Evolutionary conservation across 2,888 invertebrate species (phyloP), one percentile per base, ranked within the genome.

Genomic region (Limnephilus rhombicus): DNA sequence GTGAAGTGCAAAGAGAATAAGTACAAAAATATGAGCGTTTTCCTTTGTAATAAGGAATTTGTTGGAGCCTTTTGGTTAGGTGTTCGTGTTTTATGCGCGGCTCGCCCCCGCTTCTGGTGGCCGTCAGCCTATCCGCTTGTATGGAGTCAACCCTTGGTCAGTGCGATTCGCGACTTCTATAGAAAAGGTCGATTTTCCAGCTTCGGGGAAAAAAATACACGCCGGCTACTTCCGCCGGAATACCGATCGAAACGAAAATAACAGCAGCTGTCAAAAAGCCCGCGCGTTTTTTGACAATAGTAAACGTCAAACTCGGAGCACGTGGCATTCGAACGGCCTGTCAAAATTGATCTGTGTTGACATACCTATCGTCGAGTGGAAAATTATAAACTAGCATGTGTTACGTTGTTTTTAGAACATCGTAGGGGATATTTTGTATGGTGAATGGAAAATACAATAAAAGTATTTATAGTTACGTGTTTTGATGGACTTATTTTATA

Each of bases 181-280:
- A 31, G 91, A 91, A 87, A 82, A 80, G 91, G 91, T 91, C 91
- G 91, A 91, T 91, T 91, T 91, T 91, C 88, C 91, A 45, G 82
- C 82, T 31, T 89, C 53, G 41, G 15, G 49, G 53, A 29, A 81
- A 89, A 80, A 80, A 90, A 90, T 45, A 45, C 81, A 81, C 81
- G 81, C 41, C 80, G 89, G 89, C 41, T 86, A 85, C 49, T 87
- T 87, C 80, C 91, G 80, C 80, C 18, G 41, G 86, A 91, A 80
- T 68, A 85, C 37, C 80, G 49, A 89, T 89, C 87, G 87, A 87
- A 89, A 31, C 89, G 80, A 80, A 89, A 89, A 80, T 80, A 80
- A 68, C 53, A 68, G 37, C 80, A 80, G 80, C 89, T 89, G 89
- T 89, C 89, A 89, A 89, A 89, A 89, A 89, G 89, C 89, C 80